Percentiles rank a stretch among this genome's conserved stretches.
These are phyloP conservation scores for Hermodice carunculata DNA, from an alignment of 2,888 invertebrate genomes.

Conservation along the genomic window DNA sequence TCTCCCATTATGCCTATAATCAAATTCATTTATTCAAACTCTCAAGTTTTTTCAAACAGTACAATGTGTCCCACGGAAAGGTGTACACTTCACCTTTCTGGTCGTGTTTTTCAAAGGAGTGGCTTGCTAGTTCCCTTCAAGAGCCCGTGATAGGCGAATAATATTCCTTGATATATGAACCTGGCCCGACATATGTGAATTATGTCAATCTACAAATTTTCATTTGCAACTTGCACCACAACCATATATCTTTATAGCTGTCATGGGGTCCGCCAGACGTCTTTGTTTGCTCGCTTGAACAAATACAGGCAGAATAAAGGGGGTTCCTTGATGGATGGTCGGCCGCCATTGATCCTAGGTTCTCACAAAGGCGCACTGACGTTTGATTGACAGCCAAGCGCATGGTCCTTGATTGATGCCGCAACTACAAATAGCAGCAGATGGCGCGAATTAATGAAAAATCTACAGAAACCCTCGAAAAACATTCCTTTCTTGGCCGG, in stretches of 20 bases:
- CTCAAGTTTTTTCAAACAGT: neutral
- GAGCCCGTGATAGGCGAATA: no score
- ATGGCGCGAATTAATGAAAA: conserved; percentile 42
- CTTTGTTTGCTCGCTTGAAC: conserved; percentile 64
- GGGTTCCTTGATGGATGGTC: conserved; percentile 58
- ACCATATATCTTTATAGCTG: conserved; percentile 50
- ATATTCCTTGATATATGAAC: no score
- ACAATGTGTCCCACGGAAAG: conserved; percentile 2
- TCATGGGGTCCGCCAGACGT: conserved; percentile 52
- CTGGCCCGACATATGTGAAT: no score
- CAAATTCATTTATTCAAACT: conserved; percentile 21
- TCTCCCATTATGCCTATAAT: conserved; percentile 14
- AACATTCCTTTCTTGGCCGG: no score
- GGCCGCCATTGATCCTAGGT: conserved; percentile 63
- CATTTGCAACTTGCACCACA: conserved; percentile 17
- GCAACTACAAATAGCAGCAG: conserved; percentile 53
- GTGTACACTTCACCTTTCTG: no score
- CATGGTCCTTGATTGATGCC: conserved; percentile 66
- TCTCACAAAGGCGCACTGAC: conserved; percentile 63
- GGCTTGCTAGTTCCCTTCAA: no score
- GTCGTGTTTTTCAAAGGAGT: no score
- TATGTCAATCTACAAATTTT: conserved; percentile 17
- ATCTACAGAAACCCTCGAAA: no score
- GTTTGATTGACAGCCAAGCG: conserved; percentile 66
- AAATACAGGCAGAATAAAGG: conserved; percentile 66